phyloP scores from a whole-genome alignment of 2,113 vertebrate genomes.

The Lates calcarifer region DNA sequence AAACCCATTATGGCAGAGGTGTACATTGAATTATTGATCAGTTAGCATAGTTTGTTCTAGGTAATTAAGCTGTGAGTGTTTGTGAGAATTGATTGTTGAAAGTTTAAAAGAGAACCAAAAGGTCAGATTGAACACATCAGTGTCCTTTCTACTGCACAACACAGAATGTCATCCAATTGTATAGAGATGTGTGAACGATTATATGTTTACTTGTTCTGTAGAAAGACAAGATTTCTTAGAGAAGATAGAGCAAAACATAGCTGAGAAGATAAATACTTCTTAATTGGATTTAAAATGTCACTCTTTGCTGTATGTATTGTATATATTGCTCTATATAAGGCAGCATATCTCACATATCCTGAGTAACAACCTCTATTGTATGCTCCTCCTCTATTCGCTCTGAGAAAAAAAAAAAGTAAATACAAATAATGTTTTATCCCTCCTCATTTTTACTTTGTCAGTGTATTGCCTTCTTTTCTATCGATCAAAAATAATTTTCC shows the following conservation, averaged over 20 bases:
- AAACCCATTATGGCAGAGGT: slow-evolving; percentile 35
- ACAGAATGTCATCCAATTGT: neutral
- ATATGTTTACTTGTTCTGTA: neutral
- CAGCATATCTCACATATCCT: too few species aligned
- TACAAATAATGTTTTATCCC: too few species aligned
- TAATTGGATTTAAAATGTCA: neutral
- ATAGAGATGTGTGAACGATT: neutral
- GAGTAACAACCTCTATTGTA: too few species aligned
- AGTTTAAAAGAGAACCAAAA: slow-evolving; percentile 55
- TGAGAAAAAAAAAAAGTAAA: neutral
- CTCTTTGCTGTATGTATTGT: neutral
- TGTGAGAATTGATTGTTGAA: slow-evolving; percentile 59
- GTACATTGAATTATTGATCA: slow-evolving; percentile 66
- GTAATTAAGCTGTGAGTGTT: slow-evolving; percentile 63
- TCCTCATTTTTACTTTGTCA: neutral
- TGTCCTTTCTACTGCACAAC: neutral
- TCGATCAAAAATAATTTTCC: neutral
- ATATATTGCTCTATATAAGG: neutral
- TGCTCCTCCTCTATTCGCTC: neutral
- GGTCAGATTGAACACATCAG: slow-evolving; percentile 49
- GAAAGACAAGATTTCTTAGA: neutral
- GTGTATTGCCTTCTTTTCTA: neutral
- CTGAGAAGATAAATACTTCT: rapidly evolving
- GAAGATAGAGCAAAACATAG: neutral
- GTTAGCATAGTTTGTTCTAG: slow-evolving; percentile 48